Conservation (phyloP, 2,888 invertebrate species). For the Dichetophora obliterata region DNA sequence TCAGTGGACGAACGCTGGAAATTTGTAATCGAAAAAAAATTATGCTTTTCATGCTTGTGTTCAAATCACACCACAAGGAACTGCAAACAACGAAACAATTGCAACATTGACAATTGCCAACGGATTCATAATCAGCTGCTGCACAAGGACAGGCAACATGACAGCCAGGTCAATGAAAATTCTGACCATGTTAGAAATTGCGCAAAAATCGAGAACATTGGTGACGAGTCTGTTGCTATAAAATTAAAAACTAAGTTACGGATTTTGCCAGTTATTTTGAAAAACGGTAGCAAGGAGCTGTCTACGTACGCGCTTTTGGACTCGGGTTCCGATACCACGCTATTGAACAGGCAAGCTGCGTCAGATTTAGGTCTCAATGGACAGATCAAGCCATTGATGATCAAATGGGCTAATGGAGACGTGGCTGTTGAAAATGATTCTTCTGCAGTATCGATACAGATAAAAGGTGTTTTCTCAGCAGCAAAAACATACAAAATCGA, state of each 20-base stretch:
- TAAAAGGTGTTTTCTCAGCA: neutral
- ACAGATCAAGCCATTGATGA: neutral
- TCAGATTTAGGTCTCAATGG: constrained; percentile 3
- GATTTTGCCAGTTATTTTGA: constrained; percentile 15
- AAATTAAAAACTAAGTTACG: neutral
- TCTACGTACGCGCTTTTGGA: neutral
- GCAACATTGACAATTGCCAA: neutral
- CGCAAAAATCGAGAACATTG: neutral
- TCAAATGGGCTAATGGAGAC: constrained; percentile 20
- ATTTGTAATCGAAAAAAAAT: neutral
- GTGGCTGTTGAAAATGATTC: neutral
- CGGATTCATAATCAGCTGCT: neutral
- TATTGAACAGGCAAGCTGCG: neutral
- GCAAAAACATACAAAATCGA: neutral
- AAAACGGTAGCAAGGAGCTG: neutral
- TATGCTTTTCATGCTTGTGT: constrained; percentile 19
- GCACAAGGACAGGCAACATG: neutral
- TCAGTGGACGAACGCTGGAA: constrained; percentile 31
- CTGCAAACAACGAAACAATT: neutral
- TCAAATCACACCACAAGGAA: neutral
- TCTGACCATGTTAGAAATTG: neutral
- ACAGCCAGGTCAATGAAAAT: neutral
- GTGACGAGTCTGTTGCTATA: neutral
- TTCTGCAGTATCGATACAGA: neutral
- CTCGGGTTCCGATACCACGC: neutral